phyloP scores from a whole-genome alignment of 2,888 invertebrate species.

The Cotesia congregata region DNA sequence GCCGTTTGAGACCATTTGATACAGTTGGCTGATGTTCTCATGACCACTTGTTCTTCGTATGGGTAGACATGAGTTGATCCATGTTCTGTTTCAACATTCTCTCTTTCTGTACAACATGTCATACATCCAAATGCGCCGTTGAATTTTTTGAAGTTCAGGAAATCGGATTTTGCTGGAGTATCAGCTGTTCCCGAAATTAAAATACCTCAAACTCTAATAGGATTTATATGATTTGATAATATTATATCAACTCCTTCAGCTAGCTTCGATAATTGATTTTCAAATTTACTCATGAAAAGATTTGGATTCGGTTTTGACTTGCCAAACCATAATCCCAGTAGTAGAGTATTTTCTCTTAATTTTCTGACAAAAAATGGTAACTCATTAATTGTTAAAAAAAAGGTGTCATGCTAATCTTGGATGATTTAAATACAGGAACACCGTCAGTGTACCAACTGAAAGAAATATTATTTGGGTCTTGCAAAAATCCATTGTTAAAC shows the following conservation, averaged over 20 bases:
- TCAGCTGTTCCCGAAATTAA: no score
- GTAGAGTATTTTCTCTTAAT: constrained; percentile 19
- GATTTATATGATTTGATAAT: not conserved
- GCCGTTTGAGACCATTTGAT: no score
- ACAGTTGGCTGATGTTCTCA: no score
- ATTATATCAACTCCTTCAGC: not conserved
- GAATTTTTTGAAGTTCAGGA: no score
- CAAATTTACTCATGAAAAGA: constrained; percentile 20
- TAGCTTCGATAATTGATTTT: not conserved
- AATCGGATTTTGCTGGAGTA: no score
- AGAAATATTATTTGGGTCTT: constrained; percentile 25
- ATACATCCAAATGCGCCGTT: no score
- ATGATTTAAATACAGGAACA: constrained; percentile 23
- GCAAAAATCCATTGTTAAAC: constrained; percentile 5
- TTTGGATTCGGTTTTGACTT: constrained; percentile 21
- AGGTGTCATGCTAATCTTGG: constrained; percentile 15
- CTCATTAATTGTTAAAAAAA: constrained; percentile 34
- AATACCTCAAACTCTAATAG: no score
- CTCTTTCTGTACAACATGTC: no score
- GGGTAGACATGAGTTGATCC: no score
- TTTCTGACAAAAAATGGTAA: constrained; percentile 10
- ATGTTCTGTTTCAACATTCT: no score
- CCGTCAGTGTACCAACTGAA: constrained; percentile 32
- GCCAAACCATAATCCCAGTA: constrained; percentile 31
- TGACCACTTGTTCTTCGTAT: no score